A percentile compares a stretch with the other conserved stretches of the same genome.
Evolutionary conservation across 2,888 invertebrate genomes (phyloP).

Genomic region (Apantesis nais): DNA sequence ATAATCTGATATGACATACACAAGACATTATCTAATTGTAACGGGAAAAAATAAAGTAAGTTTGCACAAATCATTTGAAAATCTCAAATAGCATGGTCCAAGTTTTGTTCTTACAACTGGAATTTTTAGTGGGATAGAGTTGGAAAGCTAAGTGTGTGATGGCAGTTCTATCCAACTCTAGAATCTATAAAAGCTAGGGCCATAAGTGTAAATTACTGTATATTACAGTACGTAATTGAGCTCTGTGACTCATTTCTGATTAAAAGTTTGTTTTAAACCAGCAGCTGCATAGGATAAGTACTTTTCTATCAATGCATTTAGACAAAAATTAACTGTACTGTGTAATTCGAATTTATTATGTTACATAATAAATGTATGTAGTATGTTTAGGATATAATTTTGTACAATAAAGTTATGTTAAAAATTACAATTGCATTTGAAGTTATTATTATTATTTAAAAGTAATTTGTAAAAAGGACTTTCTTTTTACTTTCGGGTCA

Average conservation of each 20-base stretch:
- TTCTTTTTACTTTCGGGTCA: too few species aligned
- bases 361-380: slow-evolving; percentile 14
- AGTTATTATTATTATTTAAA: too few species aligned
- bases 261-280: background rate
- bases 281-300: slow-evolving; percentile 10
- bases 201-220: slow-evolving; percentile 7
- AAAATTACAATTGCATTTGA: background rate
- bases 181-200: background rate
- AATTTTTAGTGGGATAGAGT: background rate
- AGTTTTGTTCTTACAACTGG: background rate
- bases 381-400: background rate
- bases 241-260: background rate
- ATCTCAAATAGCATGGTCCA: background rate
- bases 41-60: too few species aligned
- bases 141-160: background rate
- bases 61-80: background rate
- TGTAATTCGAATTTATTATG: slow-evolving; percentile 11
- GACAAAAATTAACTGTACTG: background rate
- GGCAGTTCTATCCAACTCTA: background rate
- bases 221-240: slow-evolving; percentile 9
- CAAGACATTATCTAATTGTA: background rate
- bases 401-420: slow-evolving; percentile 3
- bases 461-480: too few species aligned
- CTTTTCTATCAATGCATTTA: slow-evolving; percentile 19
- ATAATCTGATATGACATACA: background rate